phyloP scores from a whole-genome alignment of 2,797 vertebrate species.

The Meda fulgida region DNA sequence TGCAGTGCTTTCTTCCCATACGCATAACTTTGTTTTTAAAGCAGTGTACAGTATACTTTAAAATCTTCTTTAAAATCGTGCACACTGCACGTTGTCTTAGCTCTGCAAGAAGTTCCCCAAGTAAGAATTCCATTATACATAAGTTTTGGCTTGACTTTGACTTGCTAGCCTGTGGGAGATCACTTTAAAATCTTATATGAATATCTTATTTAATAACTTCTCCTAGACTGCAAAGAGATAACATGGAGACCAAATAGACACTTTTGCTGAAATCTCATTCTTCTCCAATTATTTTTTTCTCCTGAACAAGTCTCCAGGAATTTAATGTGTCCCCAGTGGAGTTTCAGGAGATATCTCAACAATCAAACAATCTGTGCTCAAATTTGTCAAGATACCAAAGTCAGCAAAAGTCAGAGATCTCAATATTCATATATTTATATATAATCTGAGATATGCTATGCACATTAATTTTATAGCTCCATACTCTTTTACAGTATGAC shows the following conservation, averaged over 20 bases:
- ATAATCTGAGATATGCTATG: not conserved
- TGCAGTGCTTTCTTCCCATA: not conserved
- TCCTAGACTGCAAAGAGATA: not conserved
- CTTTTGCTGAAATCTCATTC: not conserved
- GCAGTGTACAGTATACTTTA: not conserved
- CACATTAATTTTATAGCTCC: not conserved
- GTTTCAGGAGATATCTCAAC: not conserved
- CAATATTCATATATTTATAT: too few species aligned
- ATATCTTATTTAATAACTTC: not conserved
- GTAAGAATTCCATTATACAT: not conserved
- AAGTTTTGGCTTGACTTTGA: not conserved
- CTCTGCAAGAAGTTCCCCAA: not conserved
- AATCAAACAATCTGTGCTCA: not conserved
- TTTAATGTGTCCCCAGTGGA: too few species aligned
- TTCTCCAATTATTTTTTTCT: not conserved
- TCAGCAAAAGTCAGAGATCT: not conserved
- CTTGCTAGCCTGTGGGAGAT: not conserved
- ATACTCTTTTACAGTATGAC: not conserved
- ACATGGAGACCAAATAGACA: not conserved
- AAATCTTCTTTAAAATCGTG: not conserved
- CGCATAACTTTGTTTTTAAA: not conserved
- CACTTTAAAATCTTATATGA: conserved; percentile 1
- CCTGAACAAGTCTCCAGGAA: not conserved
- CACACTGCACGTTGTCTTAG: not conserved
- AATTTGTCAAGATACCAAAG: not conserved